Percentiles rank a stretch among this genome's conserved stretches.
Conservation (phyloP, 2,113 vertebrate genomes). For the Alethe diademata region DNA sequence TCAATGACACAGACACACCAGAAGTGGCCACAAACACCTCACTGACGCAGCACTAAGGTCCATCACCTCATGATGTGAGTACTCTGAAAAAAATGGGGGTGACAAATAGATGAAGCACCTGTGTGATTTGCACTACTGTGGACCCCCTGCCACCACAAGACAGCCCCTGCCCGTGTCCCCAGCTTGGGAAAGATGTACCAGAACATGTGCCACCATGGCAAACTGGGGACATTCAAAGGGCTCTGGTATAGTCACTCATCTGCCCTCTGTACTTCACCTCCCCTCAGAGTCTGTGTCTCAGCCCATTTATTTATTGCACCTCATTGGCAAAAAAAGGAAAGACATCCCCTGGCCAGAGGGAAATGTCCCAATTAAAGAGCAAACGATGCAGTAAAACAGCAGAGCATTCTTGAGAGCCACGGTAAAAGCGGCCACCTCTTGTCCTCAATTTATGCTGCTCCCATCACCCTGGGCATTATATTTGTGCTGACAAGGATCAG, state of each 20-base stretch:
- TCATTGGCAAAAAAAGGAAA: neutral
- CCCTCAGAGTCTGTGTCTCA: neutral
- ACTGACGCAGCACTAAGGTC: neutral
- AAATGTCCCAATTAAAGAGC: slow-evolving; percentile 45
- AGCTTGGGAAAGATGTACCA: neutral
- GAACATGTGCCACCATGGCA: neutral
- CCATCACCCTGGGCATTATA: slow-evolving; percentile 15
- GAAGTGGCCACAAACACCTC: neutral
- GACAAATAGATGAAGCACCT: neutral
- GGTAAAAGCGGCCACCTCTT: slow-evolving; percentile 12
- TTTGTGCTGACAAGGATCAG: slow-evolving; percentile 59
- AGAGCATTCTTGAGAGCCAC: neutral
- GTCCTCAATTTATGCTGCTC: slow-evolving; percentile 43
- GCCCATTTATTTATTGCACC: slow-evolving; percentile 13
- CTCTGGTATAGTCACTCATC: neutral
- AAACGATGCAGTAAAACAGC: slow-evolving; percentile 2
- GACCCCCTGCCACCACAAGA: rapidly evolving
- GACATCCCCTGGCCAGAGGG: neutral
- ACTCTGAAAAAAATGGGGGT: neutral
- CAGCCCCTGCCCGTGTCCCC: neutral
- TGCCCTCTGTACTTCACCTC: neutral
- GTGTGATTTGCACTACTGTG: neutral
- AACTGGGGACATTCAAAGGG: neutral
- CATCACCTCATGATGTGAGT: rapidly evolving
- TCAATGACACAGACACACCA: neutral